Evolutionary conservation across 2,888 invertebrate species (phyloP).

Genomic region (Drosophila phalerata): DNA sequence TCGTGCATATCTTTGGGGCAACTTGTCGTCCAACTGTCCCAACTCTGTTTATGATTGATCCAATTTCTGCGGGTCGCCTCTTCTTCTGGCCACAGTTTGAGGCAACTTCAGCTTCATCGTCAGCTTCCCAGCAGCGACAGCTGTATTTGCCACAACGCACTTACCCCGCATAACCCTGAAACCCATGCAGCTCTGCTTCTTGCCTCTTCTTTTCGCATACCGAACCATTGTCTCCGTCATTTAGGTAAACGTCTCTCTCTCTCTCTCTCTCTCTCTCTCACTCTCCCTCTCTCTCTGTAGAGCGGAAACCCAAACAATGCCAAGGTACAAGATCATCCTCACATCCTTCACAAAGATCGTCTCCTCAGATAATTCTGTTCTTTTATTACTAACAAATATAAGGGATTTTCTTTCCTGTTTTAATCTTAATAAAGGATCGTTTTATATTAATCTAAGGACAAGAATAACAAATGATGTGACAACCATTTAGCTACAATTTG

Average conservation of each 20-base stretch:
- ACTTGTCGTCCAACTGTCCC: slow-evolving; percentile 24
- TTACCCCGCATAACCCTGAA: slow-evolving; percentile 16
- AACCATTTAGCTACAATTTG: no score
- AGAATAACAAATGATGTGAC: background rate
- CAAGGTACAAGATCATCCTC: background rate
- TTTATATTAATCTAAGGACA: background rate
- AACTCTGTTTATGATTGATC: slow-evolving; percentile 68
- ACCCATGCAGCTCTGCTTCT: background rate
- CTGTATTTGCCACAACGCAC: slow-evolving; percentile 24
- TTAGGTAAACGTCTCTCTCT: slow-evolving; percentile 7
- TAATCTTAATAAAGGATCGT: background rate
- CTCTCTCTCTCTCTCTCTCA: no score
- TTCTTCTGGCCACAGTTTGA: slow-evolving; percentile 3
- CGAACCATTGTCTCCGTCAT: slow-evolving; percentile 1
- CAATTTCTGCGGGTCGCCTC: slow-evolving; percentile 77
- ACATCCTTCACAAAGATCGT: slow-evolving; percentile 1
- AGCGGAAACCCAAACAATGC: slow-evolving; percentile 9
- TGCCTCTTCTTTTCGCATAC: background rate
- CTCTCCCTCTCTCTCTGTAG: background rate
- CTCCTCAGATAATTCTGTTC: background rate
- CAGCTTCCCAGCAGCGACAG: background rate
- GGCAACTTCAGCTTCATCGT: background rate
- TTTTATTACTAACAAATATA: background rate
- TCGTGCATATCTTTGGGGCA: slow-evolving; percentile 45
- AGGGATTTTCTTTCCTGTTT: background rate